phyloP scores from a whole-genome alignment of 2,113 vertebrate genomes.

The Sapayoa aenigma region DNA sequence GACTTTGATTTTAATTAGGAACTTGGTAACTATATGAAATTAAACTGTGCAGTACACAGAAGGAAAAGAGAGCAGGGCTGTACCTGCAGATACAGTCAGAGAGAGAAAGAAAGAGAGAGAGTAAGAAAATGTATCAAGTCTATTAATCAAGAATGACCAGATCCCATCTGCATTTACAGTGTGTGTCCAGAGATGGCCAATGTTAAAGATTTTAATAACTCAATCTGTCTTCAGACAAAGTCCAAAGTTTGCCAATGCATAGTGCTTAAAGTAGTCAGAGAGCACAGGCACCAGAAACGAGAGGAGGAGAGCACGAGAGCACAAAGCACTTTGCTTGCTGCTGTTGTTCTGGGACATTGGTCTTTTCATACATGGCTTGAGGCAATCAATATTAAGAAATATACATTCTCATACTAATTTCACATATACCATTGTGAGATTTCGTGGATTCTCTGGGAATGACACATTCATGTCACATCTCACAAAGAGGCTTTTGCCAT shows the following conservation, averaged over 20 bases:
- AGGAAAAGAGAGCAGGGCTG: background rate
- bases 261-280: background rate
- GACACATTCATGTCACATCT: background rate
- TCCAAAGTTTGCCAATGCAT: accelerated
- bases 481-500: background rate
- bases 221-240: background rate
- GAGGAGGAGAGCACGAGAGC: background rate
- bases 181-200: background rate
- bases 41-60: background rate
- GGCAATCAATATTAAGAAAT: background rate
- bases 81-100: background rate
- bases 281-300: background rate
- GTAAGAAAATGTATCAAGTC: background rate
- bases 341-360: background rate
- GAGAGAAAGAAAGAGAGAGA: background rate
- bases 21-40: background rate
- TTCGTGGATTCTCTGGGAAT: background rate
- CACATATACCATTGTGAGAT: background rate
- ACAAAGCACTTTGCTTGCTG: accelerated
- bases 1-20: background rate
- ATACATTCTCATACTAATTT: background rate
- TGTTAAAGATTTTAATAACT: background rate
- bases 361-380: background rate
- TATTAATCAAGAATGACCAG: background rate
- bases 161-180: background rate